A percentile compares a stretch with the other conserved stretches of the same genome.
phyloP scores from a whole-genome alignment of 2,797 vertebrate species.

The Myotis vivesi region DNA sequence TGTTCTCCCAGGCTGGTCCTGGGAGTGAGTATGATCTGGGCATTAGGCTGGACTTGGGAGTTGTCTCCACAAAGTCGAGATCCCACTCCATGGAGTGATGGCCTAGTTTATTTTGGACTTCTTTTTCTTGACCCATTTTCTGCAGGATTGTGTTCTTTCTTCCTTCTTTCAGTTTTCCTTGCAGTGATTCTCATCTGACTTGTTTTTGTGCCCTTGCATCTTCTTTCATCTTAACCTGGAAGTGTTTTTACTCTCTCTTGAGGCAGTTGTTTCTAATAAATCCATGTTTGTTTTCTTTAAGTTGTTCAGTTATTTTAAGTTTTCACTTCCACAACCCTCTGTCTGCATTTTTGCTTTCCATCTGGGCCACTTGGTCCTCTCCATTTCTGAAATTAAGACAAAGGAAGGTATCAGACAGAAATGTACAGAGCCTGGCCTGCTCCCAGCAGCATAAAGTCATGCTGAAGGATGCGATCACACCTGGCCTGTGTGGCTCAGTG shows the following conservation, averaged over 20 bases:
- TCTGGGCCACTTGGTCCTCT: constrained; percentile 32
- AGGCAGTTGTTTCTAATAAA: constrained; percentile 68
- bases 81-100: not conserved
- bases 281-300: constrained; percentile 57
- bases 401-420: not conserved
- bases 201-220: constrained; percentile 45
- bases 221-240: constrained; percentile 16
- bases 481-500: not conserved
- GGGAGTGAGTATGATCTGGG: fast-evolving
- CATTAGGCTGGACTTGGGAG: not conserved
- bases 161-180: not conserved
- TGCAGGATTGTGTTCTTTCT: not conserved
- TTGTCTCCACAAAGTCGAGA: not conserved
- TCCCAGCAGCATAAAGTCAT: not conserved
- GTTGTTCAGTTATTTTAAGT: constrained; percentile 63
- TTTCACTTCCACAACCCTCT: constrained; percentile 12
- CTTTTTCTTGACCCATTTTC: not conserved
- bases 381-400: constrained; percentile 40
- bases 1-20: not conserved
- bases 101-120: not conserved
- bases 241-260: not conserved
- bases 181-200: constrained; percentile 40
- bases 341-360: constrained; percentile 54
- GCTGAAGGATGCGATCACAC: not conserved
- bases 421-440: not conserved